These are phyloP conservation scores for Ivindomyrus marchei DNA, from an alignment of 2,113 vertebrate species.

Conservation along the genomic window DNA sequence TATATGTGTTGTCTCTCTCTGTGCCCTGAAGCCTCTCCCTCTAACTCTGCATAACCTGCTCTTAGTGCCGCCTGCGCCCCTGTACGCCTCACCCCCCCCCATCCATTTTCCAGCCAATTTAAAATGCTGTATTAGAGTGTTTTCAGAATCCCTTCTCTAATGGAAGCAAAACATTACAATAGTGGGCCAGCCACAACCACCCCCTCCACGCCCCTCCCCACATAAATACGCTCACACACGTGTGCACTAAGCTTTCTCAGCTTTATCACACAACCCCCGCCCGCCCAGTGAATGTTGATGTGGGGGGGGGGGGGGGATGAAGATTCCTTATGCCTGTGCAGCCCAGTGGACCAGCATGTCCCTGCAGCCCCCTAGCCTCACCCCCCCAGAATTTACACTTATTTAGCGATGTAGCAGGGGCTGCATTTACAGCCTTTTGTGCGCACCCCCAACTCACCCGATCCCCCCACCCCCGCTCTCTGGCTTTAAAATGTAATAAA, in stretches of 20 bases:
- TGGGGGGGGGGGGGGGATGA: background rate
- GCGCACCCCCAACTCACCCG: background rate
- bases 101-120: too few relatives aligned
- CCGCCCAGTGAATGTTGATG: background rate
- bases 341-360: background rate
- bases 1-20: background rate
- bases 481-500: constrained; percentile 37
- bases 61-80: constrained; percentile 66
- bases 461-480: constrained; percentile 17
- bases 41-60: constrained; percentile 52
- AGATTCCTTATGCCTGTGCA: background rate
- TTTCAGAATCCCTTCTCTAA: constrained; percentile 62
- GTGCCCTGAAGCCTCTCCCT: background rate
- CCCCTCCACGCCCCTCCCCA: background rate
- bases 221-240: background rate
- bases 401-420: background rate
- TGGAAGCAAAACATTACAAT: constrained; percentile 73
- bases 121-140: constrained; percentile 58
- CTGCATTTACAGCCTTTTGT: background rate
- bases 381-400: background rate
- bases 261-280: background rate
- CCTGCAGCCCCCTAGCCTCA: background rate
- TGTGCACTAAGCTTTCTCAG: background rate
- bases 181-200: constrained; percentile 61
- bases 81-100: constrained; percentile 51